These are phyloP conservation scores for Fistularia commersonii DNA, from an alignment of 2,797 vertebrate species.

Conservation along the genomic window DNA sequence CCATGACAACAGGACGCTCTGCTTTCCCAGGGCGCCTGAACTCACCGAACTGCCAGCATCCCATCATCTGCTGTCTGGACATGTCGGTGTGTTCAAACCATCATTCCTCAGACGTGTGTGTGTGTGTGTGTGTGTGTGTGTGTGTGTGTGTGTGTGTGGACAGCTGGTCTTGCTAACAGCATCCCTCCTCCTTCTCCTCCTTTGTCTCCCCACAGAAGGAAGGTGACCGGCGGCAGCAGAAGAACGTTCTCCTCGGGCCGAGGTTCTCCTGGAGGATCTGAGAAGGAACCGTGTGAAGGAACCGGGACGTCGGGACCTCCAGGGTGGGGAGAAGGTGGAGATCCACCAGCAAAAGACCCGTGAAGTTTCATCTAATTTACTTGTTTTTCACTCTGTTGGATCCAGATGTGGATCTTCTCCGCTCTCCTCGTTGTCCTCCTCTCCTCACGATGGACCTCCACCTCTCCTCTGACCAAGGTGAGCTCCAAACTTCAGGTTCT, in stretches of 20 bases:
- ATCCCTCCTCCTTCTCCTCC: constrained; percentile 12
- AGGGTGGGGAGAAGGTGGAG: too few species aligned
- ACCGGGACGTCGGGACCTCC: too few species aligned
- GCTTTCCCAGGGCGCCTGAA: too few species aligned
- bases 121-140: constrained; percentile 2
- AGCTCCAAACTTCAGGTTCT: too few species aligned
- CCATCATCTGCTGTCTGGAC: too few species aligned
- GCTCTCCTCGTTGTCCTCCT: constrained; percentile 20
- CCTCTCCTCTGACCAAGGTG: constrained; percentile 38
- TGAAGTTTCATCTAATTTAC: too few species aligned
- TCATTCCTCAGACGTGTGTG: not conserved
- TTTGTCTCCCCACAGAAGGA: not conserved
- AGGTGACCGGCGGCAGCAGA: not conserved
- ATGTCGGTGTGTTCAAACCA: not conserved
- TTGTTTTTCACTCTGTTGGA: not conserved
- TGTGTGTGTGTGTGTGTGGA: not conserved
- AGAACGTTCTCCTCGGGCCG: too few species aligned
- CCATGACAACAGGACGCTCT: too few species aligned
- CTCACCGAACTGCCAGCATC: too few species aligned
- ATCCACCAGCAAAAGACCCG: too few species aligned
- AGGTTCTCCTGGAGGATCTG: too few species aligned
- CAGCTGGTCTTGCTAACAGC: constrained; percentile 34
- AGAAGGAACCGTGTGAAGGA: too few species aligned
- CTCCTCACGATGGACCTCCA: constrained; percentile 15
- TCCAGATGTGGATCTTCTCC: constrained; percentile 17